Base-by-base conservation (phyloP, 2,797 vertebrate species). In the Tenualosa thibaudeaui region DNA sequence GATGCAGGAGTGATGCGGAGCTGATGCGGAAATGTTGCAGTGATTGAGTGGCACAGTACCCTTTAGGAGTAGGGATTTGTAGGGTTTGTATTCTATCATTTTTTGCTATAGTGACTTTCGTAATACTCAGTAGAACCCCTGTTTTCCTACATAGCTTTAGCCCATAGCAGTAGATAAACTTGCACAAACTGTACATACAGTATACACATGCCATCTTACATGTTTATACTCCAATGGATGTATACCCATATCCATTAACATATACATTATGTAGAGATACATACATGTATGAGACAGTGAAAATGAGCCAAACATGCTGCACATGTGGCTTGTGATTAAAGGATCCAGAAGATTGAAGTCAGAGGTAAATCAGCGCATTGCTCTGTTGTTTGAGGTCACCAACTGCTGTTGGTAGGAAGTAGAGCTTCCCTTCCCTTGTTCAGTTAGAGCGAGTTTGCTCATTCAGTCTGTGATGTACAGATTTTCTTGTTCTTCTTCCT, bases 231-330 rank as follows among this genome's bases (percentile, higher is more conserved):
- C 17, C 19, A 22, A 43, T 78, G 37, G 40, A 78, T 46, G 1
- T 22, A 22, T 46, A 51, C 50, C 26, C 26, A 78, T 46, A 78
- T 46, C 4, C 15, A 78, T 78, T 1, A 46, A 46, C 15, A 0
- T 78, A 78, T 43, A 22, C 40, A 78, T 78, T 78, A 43, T 78
- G 71, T 78, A 78, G 68, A 19, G 37, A 75, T 75, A 75, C 19
- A 78, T 43, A 78, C 37, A 78, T 75, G 68, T 40, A 75, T 78
- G 6, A 15, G 37, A 8, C 3, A 31, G 12, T 40, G 31, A 43
- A 40, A 75, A 43, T 75, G 5, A 43, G 19, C 31, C 40, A 15
- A 19, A 75, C 15, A 75, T 17, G 43, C 68, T 5, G 15, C 17
- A 75, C 43, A 13, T 3, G 26, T 71, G 12, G 46, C 40, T 37